A percentile compares a stretch with the other conserved stretches of the same genome.
Evolutionary conservation across 2,888 invertebrate species (phyloP).

Genomic region (Monopis laevigella): DNA sequence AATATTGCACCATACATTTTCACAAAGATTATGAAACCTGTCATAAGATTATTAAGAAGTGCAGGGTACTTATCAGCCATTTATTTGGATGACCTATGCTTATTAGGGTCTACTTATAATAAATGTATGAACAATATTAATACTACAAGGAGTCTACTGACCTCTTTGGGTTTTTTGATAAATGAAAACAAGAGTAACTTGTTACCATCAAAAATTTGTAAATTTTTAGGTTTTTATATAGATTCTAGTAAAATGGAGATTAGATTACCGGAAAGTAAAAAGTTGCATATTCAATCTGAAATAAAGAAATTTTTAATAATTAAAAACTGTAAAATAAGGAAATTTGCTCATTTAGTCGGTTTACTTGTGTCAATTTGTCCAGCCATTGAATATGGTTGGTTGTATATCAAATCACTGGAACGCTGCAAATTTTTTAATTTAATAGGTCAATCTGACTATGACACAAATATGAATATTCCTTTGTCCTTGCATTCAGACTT

Average conservation of each 20-base stretch:
- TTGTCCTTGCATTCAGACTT: neutral
- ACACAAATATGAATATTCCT: neutral
- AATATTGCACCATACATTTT: no score
- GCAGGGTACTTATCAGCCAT: conserved; percentile 1
- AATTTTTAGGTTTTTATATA: conserved; percentile 10
- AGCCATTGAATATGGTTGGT: no score
- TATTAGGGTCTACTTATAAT: neutral
- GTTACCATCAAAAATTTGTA: conserved; percentile 5
- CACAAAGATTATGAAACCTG: conserved; percentile 10
- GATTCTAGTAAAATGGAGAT: neutral
- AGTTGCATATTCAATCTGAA: neutral
- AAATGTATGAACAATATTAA: neutral
- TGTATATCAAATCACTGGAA: conserved; percentile 15
- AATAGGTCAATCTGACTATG: neutral
- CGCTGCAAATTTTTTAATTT: conserved; percentile 14
- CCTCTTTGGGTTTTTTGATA: conserved; percentile 8
- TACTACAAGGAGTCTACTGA: neutral
- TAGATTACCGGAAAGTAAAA: neutral
- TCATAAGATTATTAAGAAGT: neutral
- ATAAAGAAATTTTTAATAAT: neutral
- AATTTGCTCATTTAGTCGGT: conserved; percentile 16
- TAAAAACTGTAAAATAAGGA: conserved; percentile 3
- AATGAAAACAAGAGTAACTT: conserved; percentile 7
- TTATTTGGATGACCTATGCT: conserved; percentile 11
- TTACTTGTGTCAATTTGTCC: conserved; percentile 11